phyloP scores from a whole-genome alignment of 1,140 invertebrate genomes.

The Dendrolimus kikuchii region DNA sequence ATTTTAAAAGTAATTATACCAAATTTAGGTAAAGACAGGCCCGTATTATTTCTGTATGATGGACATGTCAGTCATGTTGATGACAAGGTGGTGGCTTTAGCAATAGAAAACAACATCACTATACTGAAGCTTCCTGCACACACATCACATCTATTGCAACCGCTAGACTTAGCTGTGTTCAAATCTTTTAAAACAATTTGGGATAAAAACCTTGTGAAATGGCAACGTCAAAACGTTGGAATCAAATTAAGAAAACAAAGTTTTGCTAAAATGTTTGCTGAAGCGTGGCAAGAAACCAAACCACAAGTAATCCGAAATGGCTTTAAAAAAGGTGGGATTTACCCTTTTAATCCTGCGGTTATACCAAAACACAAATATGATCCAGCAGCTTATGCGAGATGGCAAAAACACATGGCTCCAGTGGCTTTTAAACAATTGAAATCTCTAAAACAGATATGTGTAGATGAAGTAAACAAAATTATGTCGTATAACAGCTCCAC shows the following conservation, averaged over 20 bases:
- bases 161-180: slow-evolving; percentile 30
- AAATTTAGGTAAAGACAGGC: slow-evolving; percentile 14
- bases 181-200: slow-evolving; percentile 33
- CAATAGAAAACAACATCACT: slow-evolving; percentile 19
- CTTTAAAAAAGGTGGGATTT: slow-evolving; percentile 22
- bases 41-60: slow-evolving; percentile 26
- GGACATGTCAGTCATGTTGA: slow-evolving; percentile 24
- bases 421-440: not conserved
- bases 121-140: slow-evolving; percentile 32
- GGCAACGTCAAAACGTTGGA: slow-evolving; percentile 24
- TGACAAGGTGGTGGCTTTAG: slow-evolving; percentile 23
- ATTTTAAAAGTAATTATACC: slow-evolving; percentile 16
- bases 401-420: slow-evolving; percentile 3
- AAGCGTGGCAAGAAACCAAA: slow-evolving; percentile 11
- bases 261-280: slow-evolving; percentile 5
- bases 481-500: not conserved
- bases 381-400: slow-evolving; percentile 11
- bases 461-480: not conserved
- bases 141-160: slow-evolving; percentile 32
- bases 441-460: slow-evolving; percentile 3
- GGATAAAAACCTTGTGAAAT: slow-evolving; percentile 21
- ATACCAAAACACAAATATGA: slow-evolving; percentile 17
- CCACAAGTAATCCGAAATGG: slow-evolving; percentile 18
- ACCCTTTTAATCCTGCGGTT: slow-evolving; percentile 13
- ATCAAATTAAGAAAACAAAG: slow-evolving; percentile 6